A percentile compares a stretch with the other conserved stretches of the same genome.
Conservation (phyloP, 2,888 invertebrate species). For the Phragmatobia fuliginosa region DNA sequence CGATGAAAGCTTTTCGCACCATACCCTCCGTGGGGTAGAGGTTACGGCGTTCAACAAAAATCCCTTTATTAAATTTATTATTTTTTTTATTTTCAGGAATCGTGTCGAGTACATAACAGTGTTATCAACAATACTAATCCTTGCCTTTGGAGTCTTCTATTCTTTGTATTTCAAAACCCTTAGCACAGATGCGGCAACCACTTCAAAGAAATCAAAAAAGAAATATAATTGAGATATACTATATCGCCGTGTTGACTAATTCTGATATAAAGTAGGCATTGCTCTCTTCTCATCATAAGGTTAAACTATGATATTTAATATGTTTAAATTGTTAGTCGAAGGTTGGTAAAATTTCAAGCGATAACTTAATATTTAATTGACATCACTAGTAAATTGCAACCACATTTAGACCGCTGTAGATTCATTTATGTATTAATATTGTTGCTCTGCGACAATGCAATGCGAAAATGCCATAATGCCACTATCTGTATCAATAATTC, state of each 20-base stretch:
- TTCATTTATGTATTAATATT: not conserved
- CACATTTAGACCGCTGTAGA: not conserved
- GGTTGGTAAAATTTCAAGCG: no score
- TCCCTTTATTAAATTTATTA: not conserved
- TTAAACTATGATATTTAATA: not conserved
- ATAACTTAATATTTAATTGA: not conserved
- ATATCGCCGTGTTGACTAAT: not conserved
- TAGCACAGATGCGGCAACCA: slow-evolving; percentile 28
- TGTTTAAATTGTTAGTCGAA: not conserved
- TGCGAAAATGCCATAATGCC: not conserved
- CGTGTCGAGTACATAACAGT: slow-evolving; percentile 89
- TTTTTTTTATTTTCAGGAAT: slow-evolving; percentile 74
- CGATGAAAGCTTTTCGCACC: no score
- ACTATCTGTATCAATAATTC: not conserved
- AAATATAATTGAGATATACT: slow-evolving; percentile 34
- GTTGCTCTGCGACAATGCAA: not conserved
- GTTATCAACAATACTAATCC: slow-evolving; percentile 83
- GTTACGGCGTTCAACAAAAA: no score
- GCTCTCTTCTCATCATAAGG: not conserved
- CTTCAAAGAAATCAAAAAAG: slow-evolving; percentile 53
- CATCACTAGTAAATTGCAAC: not conserved
- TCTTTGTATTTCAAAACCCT: slow-evolving; percentile 79
- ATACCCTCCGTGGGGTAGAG: no score
- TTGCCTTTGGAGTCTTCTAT: slow-evolving; percentile 87
- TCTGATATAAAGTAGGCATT: not conserved